phyloP scores from a whole-genome alignment of 1,140 invertebrate species.

The Pomacea maculata region DNA sequence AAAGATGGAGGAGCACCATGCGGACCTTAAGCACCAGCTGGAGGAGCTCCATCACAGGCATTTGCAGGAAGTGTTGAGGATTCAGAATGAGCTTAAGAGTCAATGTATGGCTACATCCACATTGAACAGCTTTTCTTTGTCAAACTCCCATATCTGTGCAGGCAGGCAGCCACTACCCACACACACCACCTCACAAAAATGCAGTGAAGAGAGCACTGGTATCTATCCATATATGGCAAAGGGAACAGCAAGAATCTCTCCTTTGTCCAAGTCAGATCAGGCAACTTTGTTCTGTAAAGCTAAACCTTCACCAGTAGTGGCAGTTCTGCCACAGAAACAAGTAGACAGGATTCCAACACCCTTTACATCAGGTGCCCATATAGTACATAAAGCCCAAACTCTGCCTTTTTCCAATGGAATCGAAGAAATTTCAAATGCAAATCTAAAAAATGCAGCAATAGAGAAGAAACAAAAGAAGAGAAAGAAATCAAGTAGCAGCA shows the following conservation, averaged over 20 bases:
- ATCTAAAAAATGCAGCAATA: not conserved
- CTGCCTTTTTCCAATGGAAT: not conserved
- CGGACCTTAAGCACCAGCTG: conserved; percentile 27
- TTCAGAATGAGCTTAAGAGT: conserved; percentile 15
- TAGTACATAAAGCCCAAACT: not conserved
- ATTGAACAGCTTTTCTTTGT: not conserved
- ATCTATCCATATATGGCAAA: not conserved
- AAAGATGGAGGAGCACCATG: conserved; percentile 23
- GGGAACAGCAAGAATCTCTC: conserved; percentile 7
- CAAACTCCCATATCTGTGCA: not conserved
- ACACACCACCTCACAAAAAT: no score
- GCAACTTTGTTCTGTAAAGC: conserved; percentile 10
- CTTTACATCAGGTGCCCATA: no score
- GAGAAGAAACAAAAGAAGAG: conserved; percentile 1
- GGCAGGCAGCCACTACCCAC: no score
- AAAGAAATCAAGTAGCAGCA: not conserved
- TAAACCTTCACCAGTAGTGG: conserved; percentile 19
- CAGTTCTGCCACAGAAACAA: conserved; percentile 19
- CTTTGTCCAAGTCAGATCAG: not conserved
- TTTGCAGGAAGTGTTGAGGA: conserved; percentile 18
- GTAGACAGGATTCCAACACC: no score
- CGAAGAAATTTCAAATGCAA: not conserved
- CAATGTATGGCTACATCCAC: not conserved
- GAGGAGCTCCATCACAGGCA: conserved; percentile 25
- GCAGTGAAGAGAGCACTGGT: no score